Percentiles rank a stretch among this genome's conserved stretches.
These are phyloP conservation scores for Poicephalus gulielmi DNA, from an alignment of 2,113 vertebrate genomes.

Conservation along the genomic window DNA sequence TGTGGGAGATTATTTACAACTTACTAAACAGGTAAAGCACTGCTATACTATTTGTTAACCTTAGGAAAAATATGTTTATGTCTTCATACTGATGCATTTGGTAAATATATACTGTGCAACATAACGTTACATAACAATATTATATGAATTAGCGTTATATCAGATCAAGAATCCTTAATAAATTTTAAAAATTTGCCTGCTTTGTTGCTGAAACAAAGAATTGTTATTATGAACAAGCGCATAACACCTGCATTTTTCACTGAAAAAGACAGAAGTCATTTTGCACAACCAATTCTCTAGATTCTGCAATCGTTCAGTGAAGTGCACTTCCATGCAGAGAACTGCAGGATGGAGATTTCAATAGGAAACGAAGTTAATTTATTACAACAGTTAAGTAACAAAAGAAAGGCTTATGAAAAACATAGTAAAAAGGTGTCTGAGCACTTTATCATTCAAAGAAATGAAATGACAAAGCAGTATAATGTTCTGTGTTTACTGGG, in stretches of 20 bases:
- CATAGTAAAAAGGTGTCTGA: background rate
- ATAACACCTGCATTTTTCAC: conserved; percentile 13
- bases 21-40: background rate
- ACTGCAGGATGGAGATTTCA: conserved; percentile 12
- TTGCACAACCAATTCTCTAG: conserved; percentile 22
- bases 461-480: background rate
- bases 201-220: conserved; percentile 15
- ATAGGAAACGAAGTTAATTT: conserved; percentile 33
- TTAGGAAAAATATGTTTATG: background rate
- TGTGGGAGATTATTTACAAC: background rate
- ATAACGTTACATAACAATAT: background rate
- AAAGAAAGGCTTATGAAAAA: conserved; percentile 4
- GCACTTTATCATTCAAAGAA: background rate
- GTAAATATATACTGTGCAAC: background rate
- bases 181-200: background rate
- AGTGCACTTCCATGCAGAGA: conserved; percentile 31
- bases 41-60: background rate
- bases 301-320: conserved; percentile 33
- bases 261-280: background rate
- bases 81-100: background rate
- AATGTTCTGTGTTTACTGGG: background rate
- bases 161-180: background rate
- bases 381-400: background rate
- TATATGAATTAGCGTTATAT: background rate
- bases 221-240: background rate